Percentiles rank a stretch among this genome's conserved stretches.
Conservation (phyloP, 2,113 vertebrate genomes). For the Engraulis encrasicolus region DNA sequence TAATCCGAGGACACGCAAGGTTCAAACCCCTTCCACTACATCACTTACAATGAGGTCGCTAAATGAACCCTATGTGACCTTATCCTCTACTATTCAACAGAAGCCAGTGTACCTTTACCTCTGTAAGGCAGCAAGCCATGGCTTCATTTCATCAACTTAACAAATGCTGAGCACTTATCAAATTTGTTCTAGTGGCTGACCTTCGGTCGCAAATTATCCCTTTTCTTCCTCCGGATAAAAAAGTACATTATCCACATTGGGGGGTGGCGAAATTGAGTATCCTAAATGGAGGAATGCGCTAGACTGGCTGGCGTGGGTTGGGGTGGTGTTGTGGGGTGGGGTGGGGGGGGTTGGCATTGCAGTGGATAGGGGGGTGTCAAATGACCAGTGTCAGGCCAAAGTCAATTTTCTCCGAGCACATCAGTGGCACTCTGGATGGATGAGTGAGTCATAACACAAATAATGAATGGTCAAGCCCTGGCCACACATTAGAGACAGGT, state of each 20-base stretch:
- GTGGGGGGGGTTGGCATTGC: background rate
- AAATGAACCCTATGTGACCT: background rate
- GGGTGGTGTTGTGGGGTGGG: background rate
- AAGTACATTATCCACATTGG: background rate
- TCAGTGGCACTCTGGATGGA: slow-evolving; percentile 67
- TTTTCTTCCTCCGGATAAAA: background rate
- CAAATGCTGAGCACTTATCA: slow-evolving; percentile 2
- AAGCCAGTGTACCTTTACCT: background rate
- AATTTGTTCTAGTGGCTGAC: background rate
- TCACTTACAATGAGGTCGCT: background rate
- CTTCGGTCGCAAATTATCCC: slow-evolving; percentile 11
- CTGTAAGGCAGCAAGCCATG: background rate
- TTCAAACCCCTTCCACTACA: background rate
- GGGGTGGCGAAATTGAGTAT: background rate
- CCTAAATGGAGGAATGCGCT: background rate
- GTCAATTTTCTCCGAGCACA: slow-evolving; percentile 30
- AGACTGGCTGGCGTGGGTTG: background rate
- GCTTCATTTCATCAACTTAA: background rate
- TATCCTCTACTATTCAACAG: too few species aligned
- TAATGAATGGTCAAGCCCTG: slow-evolving; percentile 73
- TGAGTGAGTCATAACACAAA: slow-evolving; percentile 67
- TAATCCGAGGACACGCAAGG: slow-evolving; percentile 14
- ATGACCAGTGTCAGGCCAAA: slow-evolving; percentile 16
- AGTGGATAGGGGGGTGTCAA: background rate
- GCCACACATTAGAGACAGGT: slow-evolving; percentile 73